Evolutionary conservation across 2,113 vertebrate genomes (phyloP).

Genomic region (Chelonoidis abingdonii): DNA sequence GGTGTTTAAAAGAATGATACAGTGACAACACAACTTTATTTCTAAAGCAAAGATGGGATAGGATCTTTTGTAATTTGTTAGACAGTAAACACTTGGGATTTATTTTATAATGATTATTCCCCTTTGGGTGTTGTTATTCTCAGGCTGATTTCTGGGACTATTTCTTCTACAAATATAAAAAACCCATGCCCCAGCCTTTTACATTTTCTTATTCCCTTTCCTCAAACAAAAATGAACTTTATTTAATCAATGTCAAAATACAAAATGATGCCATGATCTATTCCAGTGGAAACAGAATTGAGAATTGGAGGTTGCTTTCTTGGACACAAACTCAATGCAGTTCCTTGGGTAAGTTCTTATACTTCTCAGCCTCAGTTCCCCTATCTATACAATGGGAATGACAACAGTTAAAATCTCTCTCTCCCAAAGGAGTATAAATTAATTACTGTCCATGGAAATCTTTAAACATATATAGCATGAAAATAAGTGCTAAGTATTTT

Average conservation of each 20-base stretch:
- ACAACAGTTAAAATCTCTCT: not conserved
- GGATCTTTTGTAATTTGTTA: not conserved
- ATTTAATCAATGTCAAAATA: not conserved
- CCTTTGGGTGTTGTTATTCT: not conserved
- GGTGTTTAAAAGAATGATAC: not conserved
- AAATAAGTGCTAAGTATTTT: not conserved
- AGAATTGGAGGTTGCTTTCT: not conserved
- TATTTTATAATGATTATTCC: not conserved
- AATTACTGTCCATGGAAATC: not conserved
- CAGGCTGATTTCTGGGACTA: not conserved
- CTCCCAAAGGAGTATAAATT: not conserved
- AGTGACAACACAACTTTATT: not conserved
- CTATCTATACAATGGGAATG: not conserved
- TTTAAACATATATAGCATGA: not conserved
- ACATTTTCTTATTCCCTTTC: not conserved
- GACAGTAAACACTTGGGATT: not conserved
- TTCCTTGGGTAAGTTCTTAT: not conserved
- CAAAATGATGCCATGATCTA: not conserved
- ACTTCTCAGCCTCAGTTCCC: not conserved
- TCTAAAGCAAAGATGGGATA: not conserved
- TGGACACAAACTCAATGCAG: not conserved
- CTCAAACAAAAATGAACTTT: not conserved
- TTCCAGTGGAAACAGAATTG: not conserved
- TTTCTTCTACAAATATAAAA: fast-evolving
- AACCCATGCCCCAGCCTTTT: fast-evolving